These are phyloP conservation scores for Semotilus atromaculatus DNA, from an alignment of 2,797 vertebrate species.

Conservation along the genomic window DNA sequence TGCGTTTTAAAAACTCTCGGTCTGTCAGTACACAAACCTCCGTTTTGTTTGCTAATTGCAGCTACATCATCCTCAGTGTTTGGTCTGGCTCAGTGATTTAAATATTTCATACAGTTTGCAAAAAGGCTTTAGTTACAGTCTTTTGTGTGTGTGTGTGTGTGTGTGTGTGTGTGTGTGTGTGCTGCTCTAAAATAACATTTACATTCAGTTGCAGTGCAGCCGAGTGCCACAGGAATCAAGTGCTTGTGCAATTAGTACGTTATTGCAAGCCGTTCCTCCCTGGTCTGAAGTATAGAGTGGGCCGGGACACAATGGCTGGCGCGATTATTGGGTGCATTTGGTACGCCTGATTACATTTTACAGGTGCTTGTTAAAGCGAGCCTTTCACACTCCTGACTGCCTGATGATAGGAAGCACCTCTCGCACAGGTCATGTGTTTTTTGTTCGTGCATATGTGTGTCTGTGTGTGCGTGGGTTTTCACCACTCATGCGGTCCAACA, in stretches of 20 bases:
- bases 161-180: neutral
- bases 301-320: constrained; percentile 52
- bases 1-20: neutral
- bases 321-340: constrained; percentile 60
- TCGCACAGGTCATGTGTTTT: constrained; percentile 33
- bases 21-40: constrained; percentile 25
- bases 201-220: neutral
- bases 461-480: constrained; percentile 29
- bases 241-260: constrained; percentile 56
- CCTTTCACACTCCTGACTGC: constrained; percentile 55
- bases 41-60: constrained; percentile 52
- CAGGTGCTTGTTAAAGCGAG: constrained; percentile 68
- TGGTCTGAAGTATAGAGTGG: constrained; percentile 43
- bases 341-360: constrained; percentile 67
- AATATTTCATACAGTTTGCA: constrained; percentile 14
- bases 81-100: constrained; percentile 25
- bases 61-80: constrained; percentile 20
- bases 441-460: constrained; percentile 21
- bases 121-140: constrained; percentile 6
- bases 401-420: constrained; percentile 51
- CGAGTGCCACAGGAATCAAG: constrained; percentile 42
- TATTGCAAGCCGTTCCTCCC: constrained; percentile 49
- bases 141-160: neutral
- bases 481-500: constrained; percentile 38
- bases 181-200: constrained; percentile 48